Base-by-base conservation (phyloP, 2,113 vertebrate species). In the Phodopus roborovskii region DNA sequence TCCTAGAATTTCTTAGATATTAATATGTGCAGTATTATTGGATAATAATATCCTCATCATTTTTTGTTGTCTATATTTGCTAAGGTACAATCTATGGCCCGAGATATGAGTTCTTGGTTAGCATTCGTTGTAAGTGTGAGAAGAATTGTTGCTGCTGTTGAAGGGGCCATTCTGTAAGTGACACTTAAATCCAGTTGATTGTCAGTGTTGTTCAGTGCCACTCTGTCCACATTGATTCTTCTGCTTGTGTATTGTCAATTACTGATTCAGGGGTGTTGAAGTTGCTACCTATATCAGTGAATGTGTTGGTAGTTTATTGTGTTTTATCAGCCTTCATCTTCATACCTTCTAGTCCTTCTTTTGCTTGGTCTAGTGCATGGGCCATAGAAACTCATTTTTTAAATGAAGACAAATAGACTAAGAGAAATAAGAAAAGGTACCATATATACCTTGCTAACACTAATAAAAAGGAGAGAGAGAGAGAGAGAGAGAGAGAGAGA, bases 361-460 rank as follows among this genome's bases (percentile, higher is more conserved):
- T 33, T n/a, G 53, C 33, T 58, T 81, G 78, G 30, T 58, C 19
- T 2, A n/a, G 53, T 58, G 33, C 58, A 22, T 56, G 17, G 30
- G 48, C 33, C 17, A 60, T 82, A 74, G 66, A 91, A 95, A 89
- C 13, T 3, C 17, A 79, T n/a, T 91, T 79, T 45, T 86, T 81
- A 77, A 74, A 79, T 45, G 64, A 94, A 74, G 50, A 81, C 39
- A 90, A 39, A 60, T 50, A 83, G 45, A 48, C 74, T 74, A 88
- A 91, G 90, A 88, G 56, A n/a, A 94, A 90, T 64, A 53, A 45
- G n/a, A 48, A 82, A 26, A 95, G 87, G 68, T 26, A 75, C 22
- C 48, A 48, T 1, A 56, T 68, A 66, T 1, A 73, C 71, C 30
- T 60, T 75, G 71, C 30, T 48, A 86, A 71, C 12, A 71, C 6